Evolutionary conservation across 2,888 invertebrate species (phyloP).

Genomic region (Dysmachus trigonus): DNA sequence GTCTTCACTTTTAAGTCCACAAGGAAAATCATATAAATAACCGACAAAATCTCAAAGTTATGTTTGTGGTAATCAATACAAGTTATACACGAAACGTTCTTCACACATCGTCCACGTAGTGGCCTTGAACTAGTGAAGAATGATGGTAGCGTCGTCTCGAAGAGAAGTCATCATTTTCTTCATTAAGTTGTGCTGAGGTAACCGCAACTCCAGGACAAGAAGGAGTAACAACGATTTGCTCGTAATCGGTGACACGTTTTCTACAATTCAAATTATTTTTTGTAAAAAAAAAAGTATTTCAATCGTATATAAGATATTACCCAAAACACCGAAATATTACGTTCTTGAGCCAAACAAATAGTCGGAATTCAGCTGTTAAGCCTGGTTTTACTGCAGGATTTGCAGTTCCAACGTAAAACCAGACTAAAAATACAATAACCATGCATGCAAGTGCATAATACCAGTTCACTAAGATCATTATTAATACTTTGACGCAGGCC

Average conservation of each 20-base stretch:
- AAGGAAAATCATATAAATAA: constrained; percentile 33
- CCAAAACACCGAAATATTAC: constrained; percentile 78
- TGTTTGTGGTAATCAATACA: not conserved
- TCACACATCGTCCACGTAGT: constrained; percentile 47
- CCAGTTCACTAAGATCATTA: constrained; percentile 96
- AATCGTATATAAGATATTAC: too few species aligned
- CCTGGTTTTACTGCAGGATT: constrained; percentile 97
- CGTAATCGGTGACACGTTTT: constrained; percentile 81
- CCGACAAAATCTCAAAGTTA: constrained; percentile 25
- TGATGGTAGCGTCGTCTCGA: constrained; percentile 93
- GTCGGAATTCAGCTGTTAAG: constrained; percentile 81
- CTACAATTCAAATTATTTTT: constrained; percentile 63
- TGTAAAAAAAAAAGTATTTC: too few species aligned
- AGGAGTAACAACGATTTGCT: constrained; percentile 86
- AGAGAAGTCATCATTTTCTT: constrained; percentile 95
- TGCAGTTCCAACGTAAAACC: constrained; percentile 93
- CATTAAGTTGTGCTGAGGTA: constrained; percentile 87
- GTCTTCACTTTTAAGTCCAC: constrained; percentile 31
- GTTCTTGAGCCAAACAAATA: constrained; percentile 81
- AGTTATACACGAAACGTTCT: not conserved
- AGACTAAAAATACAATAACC: constrained; percentile 81
- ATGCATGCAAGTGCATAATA: constrained; percentile 88
- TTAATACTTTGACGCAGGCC: constrained; percentile 85
- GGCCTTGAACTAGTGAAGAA: constrained; percentile 78
- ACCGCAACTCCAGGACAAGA: constrained; percentile 81